Base-by-base conservation (phyloP, 2,113 vertebrate species). In the Oncorhynchus gorbuscha region DNA sequence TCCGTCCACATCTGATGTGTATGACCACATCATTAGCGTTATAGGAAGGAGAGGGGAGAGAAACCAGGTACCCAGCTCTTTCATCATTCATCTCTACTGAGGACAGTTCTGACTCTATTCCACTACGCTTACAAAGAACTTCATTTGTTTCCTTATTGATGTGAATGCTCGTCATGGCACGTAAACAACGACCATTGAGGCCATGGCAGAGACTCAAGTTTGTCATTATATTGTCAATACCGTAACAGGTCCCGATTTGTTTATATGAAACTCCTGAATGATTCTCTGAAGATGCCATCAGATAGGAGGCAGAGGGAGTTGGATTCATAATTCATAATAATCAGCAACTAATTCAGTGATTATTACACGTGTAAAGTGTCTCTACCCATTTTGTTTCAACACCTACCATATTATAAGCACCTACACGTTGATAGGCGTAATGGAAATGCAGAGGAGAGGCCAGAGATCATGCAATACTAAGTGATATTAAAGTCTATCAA, bases 51-150 rank as follows among this genome's bases (percentile, higher is more conserved):
- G 18, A 72, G 61, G 26, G 58, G 65, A 69, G 64, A 32, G 45
- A 69, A 78, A 80, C 14, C 11, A 75, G 58, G 32, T 49, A 64
- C 51, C 51, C 51, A 71, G 65, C 28, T 74, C 20, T 22, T 30
- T 12, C 12, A 39, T 61, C 20, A 26, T 20, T 35, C 16, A n/a
- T 69, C 67, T 39, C 14, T 39, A 30, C 16, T 8, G 28, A 32
- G 20, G 71, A 69, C 32, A 28, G 45, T 22, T 59, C 28, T 64
- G 76, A 71, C 51, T 55, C 16, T 55, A 55, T 55, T 18, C 49
- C 4, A 0, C 24, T 65, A 39, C 3, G 22, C 32, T 18, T 26
- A 9, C 49, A 39, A 66, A 9, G 1, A 30, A 39, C 45, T 48
- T 2, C 28, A 67, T 22, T 55, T 51, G 4, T 14, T 22, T 49